Base-by-base conservation (phyloP, 2,113 vertebrate genomes). In the Indicator indicator region DNA sequence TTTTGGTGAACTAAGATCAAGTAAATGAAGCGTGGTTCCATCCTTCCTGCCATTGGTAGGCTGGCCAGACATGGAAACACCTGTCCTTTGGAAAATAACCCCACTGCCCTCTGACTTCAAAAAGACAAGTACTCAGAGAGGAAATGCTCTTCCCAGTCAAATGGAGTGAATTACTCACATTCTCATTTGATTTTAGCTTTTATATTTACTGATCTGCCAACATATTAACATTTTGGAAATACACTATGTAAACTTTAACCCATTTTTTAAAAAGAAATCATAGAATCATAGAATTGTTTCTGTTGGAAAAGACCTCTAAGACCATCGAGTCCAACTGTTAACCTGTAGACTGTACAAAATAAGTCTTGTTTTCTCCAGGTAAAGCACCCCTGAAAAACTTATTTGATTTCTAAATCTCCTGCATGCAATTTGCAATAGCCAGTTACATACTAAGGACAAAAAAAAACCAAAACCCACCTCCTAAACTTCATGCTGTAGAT, bases 11-110 rank as follows among this genome's bases (percentile, higher is more conserved):
- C 83, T 72, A 15, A 54, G 79, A 78, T 46, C 2, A 90, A 78
- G 65, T 96, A 72, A 95, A 92, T 76, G 95, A 82, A 94, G 88
- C 40, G 13, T 94, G 90, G 54, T 79, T 94, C 94, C 92, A 90
- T 91, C 94, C 94, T 92, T 90, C 88, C 90, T 82, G 88, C 73
- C 46, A 2, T 80, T 59, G 78, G 42, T 68, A 12, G 69, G 16
- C 83, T 84, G 80, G 76, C 58, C 86, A 77, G 70, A 58, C n/a
- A 4, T 70, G 69, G 69, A 85, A 55, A 68, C 68, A 87, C 92
- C 86, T 93, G 86, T 92, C 58, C 33, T 86, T 63, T 1, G 4
- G 65, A 86, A 95, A 94, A 71, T 15, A 90, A 74, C 11, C 59
- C 28, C 19, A 8, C 38, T 6, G 3, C 28, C 56, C 42, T 74